Base-by-base conservation (phyloP, 2,113 vertebrate species). In the Sorex araneus region DNA sequence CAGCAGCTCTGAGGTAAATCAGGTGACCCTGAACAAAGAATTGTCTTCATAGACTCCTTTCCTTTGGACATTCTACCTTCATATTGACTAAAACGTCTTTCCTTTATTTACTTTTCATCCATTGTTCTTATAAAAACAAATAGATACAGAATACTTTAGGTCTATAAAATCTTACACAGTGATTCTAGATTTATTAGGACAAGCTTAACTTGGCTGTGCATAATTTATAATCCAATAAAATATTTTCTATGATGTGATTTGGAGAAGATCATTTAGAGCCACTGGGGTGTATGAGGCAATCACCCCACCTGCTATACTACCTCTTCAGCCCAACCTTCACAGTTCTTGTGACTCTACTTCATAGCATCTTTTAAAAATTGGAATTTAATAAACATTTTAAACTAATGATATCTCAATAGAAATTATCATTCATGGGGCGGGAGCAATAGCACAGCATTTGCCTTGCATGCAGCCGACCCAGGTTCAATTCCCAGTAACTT, bases 1-100 rank as follows among this genome's bases (percentile, higher is more conserved):
- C 88, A 50, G 3, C 43, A 92, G 63, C 75, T 75, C 28, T 12
- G 81, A 30, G 81, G 34, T 90, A 93, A 84, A 89, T 70, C 45
- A 88, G 2, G 3, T 45, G 47, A 50, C n/a, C 87, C 74, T 57
- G 34, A 77, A 78, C 67, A 83, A 69, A 90, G 60, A 91, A 91
- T 30, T 81, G 7, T 87, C 45, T 81, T 93, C 87, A 78, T 54
- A 83, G 50, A 75, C 45, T 85, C 36, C 34, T 88, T 90, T 90
- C 66, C 85, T 63, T 43, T 67, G 87, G 40, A 69, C 19, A 54
- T 69, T 87, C 60, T 90, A 43, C 45, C 43, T 84, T 40, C 45
- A 67, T 11, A 28, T 47, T 19, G 12, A 36, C 57, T 71, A 5
- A 71, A 92, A 94, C 92, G 30, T 43, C 36, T 70, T 4, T n/a